Percentiles rank a stretch among this genome's conserved stretches.
Evolutionary conservation across 2,797 vertebrate genomes (phyloP).

Genomic region (Acomys russatus): DNA sequence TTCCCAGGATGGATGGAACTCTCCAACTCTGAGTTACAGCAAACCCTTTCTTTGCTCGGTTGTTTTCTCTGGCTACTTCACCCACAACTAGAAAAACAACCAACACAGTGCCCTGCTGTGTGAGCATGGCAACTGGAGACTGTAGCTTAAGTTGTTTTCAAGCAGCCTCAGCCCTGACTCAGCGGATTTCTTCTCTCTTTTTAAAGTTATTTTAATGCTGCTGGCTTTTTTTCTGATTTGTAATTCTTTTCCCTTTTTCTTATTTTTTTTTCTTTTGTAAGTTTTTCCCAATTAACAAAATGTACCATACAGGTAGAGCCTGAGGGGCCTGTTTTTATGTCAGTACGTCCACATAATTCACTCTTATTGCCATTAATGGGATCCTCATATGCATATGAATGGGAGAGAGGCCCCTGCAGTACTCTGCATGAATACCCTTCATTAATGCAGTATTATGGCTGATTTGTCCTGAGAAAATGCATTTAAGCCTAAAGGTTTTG

Average conservation of each 20-base stretch:
- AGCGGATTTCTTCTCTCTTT: not conserved
- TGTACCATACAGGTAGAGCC: not conserved
- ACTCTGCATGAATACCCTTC: not conserved
- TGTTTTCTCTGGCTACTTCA: not conserved
- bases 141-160: not conserved
- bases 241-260: not conserved
- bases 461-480: constrained; percentile 52
- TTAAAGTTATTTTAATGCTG: not conserved
- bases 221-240: not conserved
- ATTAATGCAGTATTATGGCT: not conserved
- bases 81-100: too few relatives aligned
- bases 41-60: not conserved
- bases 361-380: not conserved
- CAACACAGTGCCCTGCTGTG: too few relatives aligned
- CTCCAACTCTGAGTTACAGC: not conserved
- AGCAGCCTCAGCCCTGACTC: not conserved
- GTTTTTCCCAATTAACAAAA: constrained; percentile 57
- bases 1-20: not conserved
- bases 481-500: constrained; percentile 34
- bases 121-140: not conserved
- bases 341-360: not conserved
- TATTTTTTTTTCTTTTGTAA: not conserved
- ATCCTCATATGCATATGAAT: not conserved
- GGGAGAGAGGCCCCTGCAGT: not conserved
- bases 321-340: not conserved